Base-by-base conservation (phyloP, 2,113 vertebrate genomes). In the Hypocryptadius cinnamomeus region DNA sequence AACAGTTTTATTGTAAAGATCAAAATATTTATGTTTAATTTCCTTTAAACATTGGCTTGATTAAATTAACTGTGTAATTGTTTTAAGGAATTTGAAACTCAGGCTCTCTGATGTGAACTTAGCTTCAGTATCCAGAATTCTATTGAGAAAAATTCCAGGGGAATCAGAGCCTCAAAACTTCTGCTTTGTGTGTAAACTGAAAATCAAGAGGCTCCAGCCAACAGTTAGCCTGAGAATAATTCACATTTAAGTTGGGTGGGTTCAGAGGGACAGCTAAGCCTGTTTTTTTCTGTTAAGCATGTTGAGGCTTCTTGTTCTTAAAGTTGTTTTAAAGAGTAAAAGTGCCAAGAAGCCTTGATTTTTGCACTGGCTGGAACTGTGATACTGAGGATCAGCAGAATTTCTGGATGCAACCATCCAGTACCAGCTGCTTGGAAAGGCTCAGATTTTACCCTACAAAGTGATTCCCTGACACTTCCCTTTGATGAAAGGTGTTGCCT, bases 31-130 rank as follows among this genome's bases (percentile, higher is more conserved):
- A 80, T 0, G 0, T 96, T 94, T 83, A 44, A 91, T 90, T 95
- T 83, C 79, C 79, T 85, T 94, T 83, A 84, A 94, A 87, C 57
- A 89, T 65, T 48, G 39, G 23, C 30, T 27, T 42, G 69, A 93
- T 95, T 93, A 70, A 93, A 94, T 96, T 94, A 92, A 80, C 79
- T 56, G 23, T 50, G 69, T 93, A 83, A 91, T 90, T 95, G 74
- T 87, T 90, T 95, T 82, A 85, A 87, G 71, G 72, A 89, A 73
- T 66, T 56, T 73, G 80, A 87, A 82, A 71, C 82, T 66, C n/a
- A 5, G 30, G 23, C 87, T 94, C 51, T 85, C 56, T 86, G 56
- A 92, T 68, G 28, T 60, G 87, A 91, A 39, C 65, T 94, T 88
- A 82, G 72, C 90, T 93, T 92, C 77, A 33, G 15, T 59, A 80